Evolutionary conservation across 2,113 vertebrate species (phyloP), one percentile per base, ranked within the genome.

Genomic region (Vicugna pacos): DNA sequence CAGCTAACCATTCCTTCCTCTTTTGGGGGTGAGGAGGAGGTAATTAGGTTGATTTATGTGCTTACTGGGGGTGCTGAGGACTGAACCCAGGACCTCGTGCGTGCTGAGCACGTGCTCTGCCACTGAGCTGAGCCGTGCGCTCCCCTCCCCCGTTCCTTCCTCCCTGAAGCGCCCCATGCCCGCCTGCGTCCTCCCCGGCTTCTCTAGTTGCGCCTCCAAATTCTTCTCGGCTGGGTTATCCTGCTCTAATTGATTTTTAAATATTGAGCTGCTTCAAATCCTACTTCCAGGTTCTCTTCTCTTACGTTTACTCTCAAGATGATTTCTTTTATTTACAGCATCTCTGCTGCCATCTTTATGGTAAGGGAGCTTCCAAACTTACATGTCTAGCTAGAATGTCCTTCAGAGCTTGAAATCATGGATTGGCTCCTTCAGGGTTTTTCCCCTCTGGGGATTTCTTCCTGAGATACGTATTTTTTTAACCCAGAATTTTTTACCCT

Each of bases 241-340:
- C 20, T 77, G 24, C 35, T 52, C 28, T 46, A 48, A 32, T 69
- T 86, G 56, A 77, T 81, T 75, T 82, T 48, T 56, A 82, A 92
- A 81, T n/a, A 2, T 56, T 64, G 46, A 32, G 24, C 12, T 90
- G 60, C 52, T 86, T 92, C 28, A 64, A 65, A 52, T 38, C 28
- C 82, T 17, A 58, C 75, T 92, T 14, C 58, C 73, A 62, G 42
- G 19, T 89, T 93, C 38, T 88, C 70, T 89, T 76, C 50, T 91
- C 46, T 96, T 85, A 46, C 1, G 76, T 24, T 89, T 56, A 89
- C 2, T 85, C 15, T 54, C 14, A 54, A 38, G 48, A 56, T 67
- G 79, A 93, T 76, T 97, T 65, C 48, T 60, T 54, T 87, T 82
- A 72, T 80, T 75, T 73, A 69, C 24, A 75, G 30, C 46, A 81